Base-by-base conservation (phyloP, 2,797 vertebrate species). In the Ceyx erithaca region DNA sequence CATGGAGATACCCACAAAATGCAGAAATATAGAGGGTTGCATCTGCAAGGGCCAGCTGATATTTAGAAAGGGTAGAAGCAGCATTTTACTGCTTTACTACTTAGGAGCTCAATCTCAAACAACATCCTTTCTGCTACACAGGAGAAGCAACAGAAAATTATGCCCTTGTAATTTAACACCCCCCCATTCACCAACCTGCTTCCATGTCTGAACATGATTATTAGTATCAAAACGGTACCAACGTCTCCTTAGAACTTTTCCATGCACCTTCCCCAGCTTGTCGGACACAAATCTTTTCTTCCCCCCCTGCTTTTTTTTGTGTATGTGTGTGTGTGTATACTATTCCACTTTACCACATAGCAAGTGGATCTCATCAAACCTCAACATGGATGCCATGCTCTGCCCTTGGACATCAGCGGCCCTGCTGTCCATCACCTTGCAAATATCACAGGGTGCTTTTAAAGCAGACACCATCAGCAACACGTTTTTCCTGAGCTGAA, bases 171-270 rank as follows among this genome's bases (percentile, higher is more conserved):
- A 86, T 43, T 46, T 26, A 79, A 87, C 26, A 49, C 18, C 10
- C 16, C 4, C 26, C 20, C 1, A 0, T 7, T 9, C 30, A 2
- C 20, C 5, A 8, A 35, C 9, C 14, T 30, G 25, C 26, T 16
- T 13, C 18, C 9, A 12, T 7, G 10, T 43, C 45, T 77, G 63
- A 92, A 70, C 17, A 5, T 1, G 49, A 55, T 63, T 23, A 57
- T 82, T 48, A 45, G 4, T 46, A 63, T 12, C 55, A 71, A 14
- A 59, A 59, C 89, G 22, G 31, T 41, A 77, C n/a, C 54, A 90
- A 59, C 31, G 55, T 33, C 62, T 86, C 75, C 67, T 51, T 51
- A 10, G 9, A 58, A 71, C 40, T 52, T 81, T 87, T 63, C 63
- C 48, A 54, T 2, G 1, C 52, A 26, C 23, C 30, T 37, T 85